Base-by-base conservation (phyloP, 2,888 invertebrate genomes). In the Oligia strigilis region DNA sequence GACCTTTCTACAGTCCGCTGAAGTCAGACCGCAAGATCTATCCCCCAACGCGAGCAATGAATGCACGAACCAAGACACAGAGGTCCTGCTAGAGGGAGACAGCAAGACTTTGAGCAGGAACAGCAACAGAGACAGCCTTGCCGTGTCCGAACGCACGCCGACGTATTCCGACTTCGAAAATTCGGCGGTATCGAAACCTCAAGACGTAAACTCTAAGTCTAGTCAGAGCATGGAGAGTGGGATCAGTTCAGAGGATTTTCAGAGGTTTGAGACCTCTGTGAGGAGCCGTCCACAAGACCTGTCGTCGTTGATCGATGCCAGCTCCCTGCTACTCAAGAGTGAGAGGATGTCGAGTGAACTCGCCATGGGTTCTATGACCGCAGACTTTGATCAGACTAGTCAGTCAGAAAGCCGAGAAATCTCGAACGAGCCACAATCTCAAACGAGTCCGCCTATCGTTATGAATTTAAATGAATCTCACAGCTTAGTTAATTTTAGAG, bases 401-500 rank as follows among this genome's bases (percentile, higher is more conserved):
- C 93, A 88, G 78, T 87, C 91, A 11, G 91, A 73, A 64, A 91
- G 83, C 81, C 90, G 84, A 80, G 77, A 82, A 72, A 77, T 77
- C 64, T 23, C 77, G 74, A 88, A 85, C 80, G 92, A 93, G 82
- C 69, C 83, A 55, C 92, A 92, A 92, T 91, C 92, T 92, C 87
- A 92, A 91, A 87, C 88, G 85, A 89, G 88, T 93, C 94, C 94
- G 92, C 93, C 94, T 93, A 94, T 90, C 89, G 81, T 90, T 89
- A 91, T 91, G 91, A 95, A 95, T 94, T 94, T 95, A 93, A 91
- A 91, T 88, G 96, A 96, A 95, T 95, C 96, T 95, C 95, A 94
- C 76, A 87, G 88, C 78, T 87, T 93, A 90, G 90, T 91, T 88
- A 93, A 92, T 88, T 88, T 90, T 91, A 88, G 88, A 80, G 93